Evolutionary conservation across 2,797 vertebrate genomes (phyloP).

Genomic region (Cygnus olor): DNA sequence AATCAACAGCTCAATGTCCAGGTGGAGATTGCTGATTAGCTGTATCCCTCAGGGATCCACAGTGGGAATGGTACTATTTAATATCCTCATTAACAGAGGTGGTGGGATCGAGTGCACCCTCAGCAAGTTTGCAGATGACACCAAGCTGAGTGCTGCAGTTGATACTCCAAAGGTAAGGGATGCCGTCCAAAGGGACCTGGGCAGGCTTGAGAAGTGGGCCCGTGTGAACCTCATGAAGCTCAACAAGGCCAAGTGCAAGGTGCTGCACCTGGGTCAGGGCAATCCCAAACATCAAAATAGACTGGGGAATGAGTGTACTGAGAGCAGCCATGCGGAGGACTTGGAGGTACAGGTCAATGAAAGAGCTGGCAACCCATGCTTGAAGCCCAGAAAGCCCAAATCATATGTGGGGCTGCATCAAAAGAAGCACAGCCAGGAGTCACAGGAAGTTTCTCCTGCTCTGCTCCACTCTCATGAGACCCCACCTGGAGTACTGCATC

Average conservation of each 20-base stretch:
- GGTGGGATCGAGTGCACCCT: neutral
- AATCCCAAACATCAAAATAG: neutral
- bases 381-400: no score
- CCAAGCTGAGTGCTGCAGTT: neutral
- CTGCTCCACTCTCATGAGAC: no score
- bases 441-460: no score
- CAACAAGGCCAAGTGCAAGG: neutral
- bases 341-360: neutral
- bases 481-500: no score
- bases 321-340: neutral
- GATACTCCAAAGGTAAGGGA: neutral
- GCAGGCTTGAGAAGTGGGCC: neutral
- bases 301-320: neutral
- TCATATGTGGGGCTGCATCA: no score
- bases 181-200: neutral
- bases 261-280: neutral
- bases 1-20: no score
- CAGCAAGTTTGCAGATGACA: neutral
- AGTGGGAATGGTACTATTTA: neutral
- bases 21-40: no score
- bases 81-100: neutral
- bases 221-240: neutral
- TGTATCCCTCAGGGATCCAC: no score
- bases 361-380: neutral
- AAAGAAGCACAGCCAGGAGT: no score